Evolutionary conservation across 2,797 vertebrate species (phyloP).

Genomic region (Etheostoma nigrum): DNA sequence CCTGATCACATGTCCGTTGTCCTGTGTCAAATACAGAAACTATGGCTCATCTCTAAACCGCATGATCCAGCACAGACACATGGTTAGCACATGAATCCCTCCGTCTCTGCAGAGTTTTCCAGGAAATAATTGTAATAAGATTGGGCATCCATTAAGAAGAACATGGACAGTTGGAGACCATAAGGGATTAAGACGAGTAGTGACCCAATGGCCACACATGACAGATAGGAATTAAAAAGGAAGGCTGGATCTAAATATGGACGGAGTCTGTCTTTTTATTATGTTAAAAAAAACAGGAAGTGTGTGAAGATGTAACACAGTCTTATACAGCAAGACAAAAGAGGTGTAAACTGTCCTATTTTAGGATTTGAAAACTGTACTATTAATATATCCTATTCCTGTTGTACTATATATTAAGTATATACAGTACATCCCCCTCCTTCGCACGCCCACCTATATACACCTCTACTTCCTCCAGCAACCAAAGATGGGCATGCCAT

Average conservation of each 20-base stretch:
- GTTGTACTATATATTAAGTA: constrained; percentile 34
- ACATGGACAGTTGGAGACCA: constrained; percentile 59
- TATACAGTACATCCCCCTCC: constrained; percentile 27
- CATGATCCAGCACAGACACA: constrained; percentile 17
- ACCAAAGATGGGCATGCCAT: constrained; percentile 74
- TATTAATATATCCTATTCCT: constrained; percentile 57
- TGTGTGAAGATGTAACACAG: neutral
- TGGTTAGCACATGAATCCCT: constrained; percentile 24
- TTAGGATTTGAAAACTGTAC: constrained; percentile 39
- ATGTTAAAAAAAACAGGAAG: neutral
- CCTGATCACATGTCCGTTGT: constrained; percentile 1
- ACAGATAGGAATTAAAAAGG: constrained; percentile 57
- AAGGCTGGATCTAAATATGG: constrained; percentile 37
- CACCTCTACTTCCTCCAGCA: constrained; percentile 65
- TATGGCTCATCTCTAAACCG: constrained; percentile 9
- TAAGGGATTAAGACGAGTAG: constrained; percentile 38
- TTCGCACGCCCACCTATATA: constrained; percentile 47
- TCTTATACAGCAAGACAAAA: neutral
- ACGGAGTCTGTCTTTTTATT: constrained; percentile 11
- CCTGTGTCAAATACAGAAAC: constrained; percentile 10
- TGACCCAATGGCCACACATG: constrained; percentile 43
- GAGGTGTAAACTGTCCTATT: constrained; percentile 38
- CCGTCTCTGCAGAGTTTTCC: constrained; percentile 67
- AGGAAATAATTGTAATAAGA: constrained; percentile 73
- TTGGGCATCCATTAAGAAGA: constrained; percentile 65